These are phyloP conservation scores for Notarius quadriscutis DNA, from an alignment of 2,113 vertebrate species.

Conservation along the genomic window DNA sequence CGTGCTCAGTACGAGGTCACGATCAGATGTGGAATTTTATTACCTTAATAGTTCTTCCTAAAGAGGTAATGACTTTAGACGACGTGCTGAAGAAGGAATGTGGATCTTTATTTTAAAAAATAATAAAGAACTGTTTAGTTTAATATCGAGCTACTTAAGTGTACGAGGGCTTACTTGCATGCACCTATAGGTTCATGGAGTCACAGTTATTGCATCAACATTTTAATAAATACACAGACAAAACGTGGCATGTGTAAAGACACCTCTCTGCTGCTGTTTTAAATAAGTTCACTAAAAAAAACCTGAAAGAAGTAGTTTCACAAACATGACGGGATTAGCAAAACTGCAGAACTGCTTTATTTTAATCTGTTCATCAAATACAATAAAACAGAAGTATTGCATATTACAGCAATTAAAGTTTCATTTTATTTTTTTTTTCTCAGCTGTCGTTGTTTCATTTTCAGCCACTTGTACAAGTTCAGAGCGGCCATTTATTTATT, in stretches of 20 bases:
- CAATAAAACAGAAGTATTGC: neutral
- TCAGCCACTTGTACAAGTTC: neutral
- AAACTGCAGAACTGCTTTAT: neutral
- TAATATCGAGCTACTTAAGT: too few species aligned
- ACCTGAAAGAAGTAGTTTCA: neutral
- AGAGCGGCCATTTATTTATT: neutral
- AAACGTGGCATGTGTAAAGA: neutral
- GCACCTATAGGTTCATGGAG: neutral
- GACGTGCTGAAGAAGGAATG: neutral
- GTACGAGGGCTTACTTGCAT: neutral
- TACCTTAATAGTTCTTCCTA: slow-evolving; percentile 32
- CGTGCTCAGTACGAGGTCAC: slow-evolving; percentile 28
- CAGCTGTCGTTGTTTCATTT: neutral
- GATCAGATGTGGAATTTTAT: slow-evolving; percentile 44
- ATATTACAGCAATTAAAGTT: neutral
- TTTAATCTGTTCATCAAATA: neutral
- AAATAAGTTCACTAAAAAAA: neutral
- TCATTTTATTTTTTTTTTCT: neutral
- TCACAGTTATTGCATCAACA: neutral
- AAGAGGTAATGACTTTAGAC: slow-evolving; percentile 28
- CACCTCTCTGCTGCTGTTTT: neutral
- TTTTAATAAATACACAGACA: neutral
- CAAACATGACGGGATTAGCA: neutral
- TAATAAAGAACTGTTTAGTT: neutral
- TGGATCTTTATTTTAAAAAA: neutral